Evolutionary conservation across 2,888 invertebrate genomes (phyloP).

Genomic region (Phaonia tiefii): DNA sequence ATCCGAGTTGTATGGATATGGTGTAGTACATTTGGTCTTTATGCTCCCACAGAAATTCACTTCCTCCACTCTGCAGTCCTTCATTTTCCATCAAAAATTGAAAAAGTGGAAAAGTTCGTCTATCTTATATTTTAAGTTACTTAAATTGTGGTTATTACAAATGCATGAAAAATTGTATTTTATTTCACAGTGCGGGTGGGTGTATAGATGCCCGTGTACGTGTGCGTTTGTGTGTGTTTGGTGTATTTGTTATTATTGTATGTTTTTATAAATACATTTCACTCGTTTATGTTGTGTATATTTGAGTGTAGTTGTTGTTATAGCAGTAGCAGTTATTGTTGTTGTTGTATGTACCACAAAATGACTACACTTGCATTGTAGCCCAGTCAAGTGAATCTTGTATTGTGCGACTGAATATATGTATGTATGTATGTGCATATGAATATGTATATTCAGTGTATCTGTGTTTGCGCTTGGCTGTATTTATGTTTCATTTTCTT

Average conservation of each 20-base stretch:
- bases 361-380: slow-evolving; percentile 55
- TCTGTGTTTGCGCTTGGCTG: slow-evolving; percentile 27
- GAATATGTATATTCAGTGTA: slow-evolving; percentile 7
- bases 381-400: slow-evolving; percentile 46
- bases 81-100: slow-evolving; percentile 41
- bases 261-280: slow-evolving; percentile 54
- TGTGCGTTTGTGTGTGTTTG: background rate
- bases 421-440: background rate
- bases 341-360: slow-evolving; percentile 34
- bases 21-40: slow-evolving; percentile 23
- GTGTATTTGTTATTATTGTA: slow-evolving; percentile 23
- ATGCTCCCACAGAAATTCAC: too few species aligned
- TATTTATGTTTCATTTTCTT: slow-evolving; percentile 46
- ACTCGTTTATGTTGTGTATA: slow-evolving; percentile 31
- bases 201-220: background rate
- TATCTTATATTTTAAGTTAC: slow-evolving; percentile 53
- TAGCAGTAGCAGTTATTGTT: slow-evolving; percentile 16
- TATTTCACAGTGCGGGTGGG: slow-evolving; percentile 4
- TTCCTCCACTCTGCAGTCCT: background rate
- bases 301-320: slow-evolving; percentile 21
- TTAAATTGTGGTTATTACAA: slow-evolving; percentile 56
- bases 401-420: slow-evolving; percentile 36
- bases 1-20: slow-evolving; percentile 36
- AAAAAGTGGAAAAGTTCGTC: slow-evolving; percentile 52
- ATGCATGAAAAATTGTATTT: slow-evolving; percentile 51